Evolutionary conservation across 2,797 vertebrate genomes (phyloP).

Genomic region (Poliocrania exsul): DNA sequence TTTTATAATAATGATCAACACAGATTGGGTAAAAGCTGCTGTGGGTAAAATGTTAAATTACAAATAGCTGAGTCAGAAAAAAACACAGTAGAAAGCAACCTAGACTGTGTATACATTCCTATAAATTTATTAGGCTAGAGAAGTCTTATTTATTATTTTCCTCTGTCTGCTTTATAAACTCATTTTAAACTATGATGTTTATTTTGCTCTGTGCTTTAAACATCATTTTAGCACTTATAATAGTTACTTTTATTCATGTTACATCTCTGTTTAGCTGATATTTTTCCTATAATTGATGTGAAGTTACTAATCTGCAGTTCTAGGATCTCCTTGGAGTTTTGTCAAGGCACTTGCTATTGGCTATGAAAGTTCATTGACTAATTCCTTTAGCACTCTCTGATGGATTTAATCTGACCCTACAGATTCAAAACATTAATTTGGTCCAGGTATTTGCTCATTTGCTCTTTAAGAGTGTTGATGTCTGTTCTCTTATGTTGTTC

Average conservation of each 20-base stretch:
- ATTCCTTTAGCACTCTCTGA: not conserved
- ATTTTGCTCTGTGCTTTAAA: not conserved
- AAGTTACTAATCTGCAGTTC: not conserved
- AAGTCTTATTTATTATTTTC: not conserved
- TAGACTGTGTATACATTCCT: not conserved
- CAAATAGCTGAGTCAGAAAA: not conserved
- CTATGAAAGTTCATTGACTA: slow-evolving; percentile 19
- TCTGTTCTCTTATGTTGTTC: slow-evolving; percentile 37
- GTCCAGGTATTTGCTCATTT: slow-evolving; percentile 52
- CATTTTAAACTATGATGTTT: not conserved
- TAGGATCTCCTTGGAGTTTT: not conserved
- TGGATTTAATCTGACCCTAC: slow-evolving; percentile 15
- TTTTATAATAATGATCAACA: not conserved
- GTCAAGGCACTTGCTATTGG: slow-evolving; percentile 13
- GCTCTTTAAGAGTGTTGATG: slow-evolving; percentile 17
- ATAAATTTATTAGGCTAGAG: not conserved
- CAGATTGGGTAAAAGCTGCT: not conserved
- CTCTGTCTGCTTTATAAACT: not conserved
- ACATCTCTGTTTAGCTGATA: not conserved
- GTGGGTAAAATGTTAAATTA: not conserved
- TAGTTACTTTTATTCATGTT: not conserved
- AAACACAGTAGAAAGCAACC: fast-evolving
- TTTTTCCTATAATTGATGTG: not conserved
- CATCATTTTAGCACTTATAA: not conserved
- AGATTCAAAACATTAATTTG: slow-evolving; percentile 39